Evolutionary conservation across 2,888 invertebrate species (phyloP).

Genomic region (Apamea crenata): DNA sequence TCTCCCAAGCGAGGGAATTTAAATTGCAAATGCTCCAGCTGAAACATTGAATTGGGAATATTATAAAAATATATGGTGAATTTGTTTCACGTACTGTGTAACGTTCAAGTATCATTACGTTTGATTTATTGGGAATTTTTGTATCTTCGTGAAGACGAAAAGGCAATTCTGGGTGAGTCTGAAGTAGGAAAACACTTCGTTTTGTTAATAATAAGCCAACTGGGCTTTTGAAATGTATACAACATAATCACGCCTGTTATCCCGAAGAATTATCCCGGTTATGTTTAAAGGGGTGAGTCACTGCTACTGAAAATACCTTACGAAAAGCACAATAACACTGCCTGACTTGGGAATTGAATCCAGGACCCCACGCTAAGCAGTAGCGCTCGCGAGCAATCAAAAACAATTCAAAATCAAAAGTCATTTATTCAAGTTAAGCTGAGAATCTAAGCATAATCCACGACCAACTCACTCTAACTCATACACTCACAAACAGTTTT

Average conservation of each 20-base stretch:
- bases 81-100: slow-evolving; percentile 19
- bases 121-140: slow-evolving; percentile 28
- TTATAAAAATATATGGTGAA: slow-evolving; percentile 65
- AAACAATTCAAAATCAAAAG: too few species aligned
- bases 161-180: not conserved
- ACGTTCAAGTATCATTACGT: slow-evolving; percentile 14
- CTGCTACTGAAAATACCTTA: not conserved
- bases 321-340: not conserved
- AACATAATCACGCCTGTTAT: not conserved
- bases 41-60: slow-evolving; percentile 77
- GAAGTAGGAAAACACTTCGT: not conserved
- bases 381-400: too few species aligned
- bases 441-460: too few species aligned
- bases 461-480: too few species aligned
- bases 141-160: not conserved
- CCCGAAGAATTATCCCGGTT: too few species aligned
- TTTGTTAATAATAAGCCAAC: not conserved
- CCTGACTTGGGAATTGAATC: not conserved
- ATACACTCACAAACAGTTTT: too few species aligned
- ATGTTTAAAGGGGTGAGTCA: too few species aligned
- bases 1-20: slow-evolving; percentile 77
- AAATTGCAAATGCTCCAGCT: slow-evolving; percentile 82
- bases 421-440: too few species aligned
- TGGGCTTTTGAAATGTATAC: not conserved
- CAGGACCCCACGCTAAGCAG: too few species aligned